Evolutionary conservation across 2,797 vertebrate genomes (phyloP), one percentile per base, ranked within the genome.

Genomic region (Taeniopygia guttata): DNA sequence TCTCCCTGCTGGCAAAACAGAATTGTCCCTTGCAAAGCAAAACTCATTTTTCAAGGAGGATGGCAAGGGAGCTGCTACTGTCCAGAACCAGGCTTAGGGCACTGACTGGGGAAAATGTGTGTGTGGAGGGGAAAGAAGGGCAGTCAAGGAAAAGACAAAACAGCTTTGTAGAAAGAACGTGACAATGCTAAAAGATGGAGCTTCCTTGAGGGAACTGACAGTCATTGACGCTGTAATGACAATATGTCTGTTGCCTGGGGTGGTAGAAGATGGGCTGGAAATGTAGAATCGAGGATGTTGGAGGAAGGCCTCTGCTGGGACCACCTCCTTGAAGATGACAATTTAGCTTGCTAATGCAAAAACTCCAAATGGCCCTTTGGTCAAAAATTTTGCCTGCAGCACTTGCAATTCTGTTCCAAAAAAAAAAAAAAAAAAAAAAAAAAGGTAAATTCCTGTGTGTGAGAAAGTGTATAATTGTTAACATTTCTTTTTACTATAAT

Each of bases 161-260:
- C 3, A 55, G 27, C 23, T 68, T 46, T 34, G 29, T 30, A 56
- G 52, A 74, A 88, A 20, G 17, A 56, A 84, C 48, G 6, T 16
- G 30, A 48, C 1, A 1, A 2, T 30, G 48, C 29, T 58, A 27
- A 68, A 27, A n/a, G 12, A 18, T 34, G 9, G 2, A 10, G 8
- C 3, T 19, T n/a, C 32, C 29, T 38, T 36, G 49, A 0, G 2
- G 59, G 55, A 69, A 15, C 29, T 52, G 19, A n/a, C 62, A 54
- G 55, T 17, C 63, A 21, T 0, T 30, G 40, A 29, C 11, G 5
- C 4, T 2, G 0, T 22, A n/a, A 21, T 49, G 56, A 12, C n/a
- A 14, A 21, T 0, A 0, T 32, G 11, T 49, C 68, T 85, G 20
- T 9, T 13, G 2, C 36, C 66, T 4, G 11, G 40, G 32, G 22